These are phyloP conservation scores for Corella eumyota DNA, from an alignment of 23 tunicate genomes.

Conservation along the genomic window DNA sequence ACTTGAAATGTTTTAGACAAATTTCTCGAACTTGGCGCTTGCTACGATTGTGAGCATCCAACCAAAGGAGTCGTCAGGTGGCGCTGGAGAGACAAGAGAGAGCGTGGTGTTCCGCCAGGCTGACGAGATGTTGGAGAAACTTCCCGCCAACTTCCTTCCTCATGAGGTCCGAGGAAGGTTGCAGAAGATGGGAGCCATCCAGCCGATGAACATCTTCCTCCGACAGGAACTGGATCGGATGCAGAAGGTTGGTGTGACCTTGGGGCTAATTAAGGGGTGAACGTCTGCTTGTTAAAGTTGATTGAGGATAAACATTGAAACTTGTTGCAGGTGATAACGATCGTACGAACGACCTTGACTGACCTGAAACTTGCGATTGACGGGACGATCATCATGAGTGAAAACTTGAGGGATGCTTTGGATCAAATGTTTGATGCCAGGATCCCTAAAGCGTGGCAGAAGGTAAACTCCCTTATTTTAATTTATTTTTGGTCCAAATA, in stretches of 20 bases:
- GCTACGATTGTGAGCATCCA: conserved; percentile 94
- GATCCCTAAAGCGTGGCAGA: conserved; percentile 82
- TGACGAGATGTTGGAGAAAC: conserved; percentile 94
- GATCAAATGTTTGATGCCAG: conserved; percentile 99
- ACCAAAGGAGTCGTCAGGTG: conserved; percentile 98
- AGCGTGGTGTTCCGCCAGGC: conserved; percentile 86
- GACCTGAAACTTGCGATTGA: conserved; percentile 98
- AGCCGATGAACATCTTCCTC: conserved; percentile 99
- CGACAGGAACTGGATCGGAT: conserved; percentile 98
- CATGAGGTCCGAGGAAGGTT: conserved; percentile 85
- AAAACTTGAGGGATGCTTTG: conserved; percentile 88
- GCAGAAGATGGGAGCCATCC: conserved; percentile 95
- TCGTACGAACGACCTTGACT: conserved; percentile 73
- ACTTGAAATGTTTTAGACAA: conserved; percentile 53
- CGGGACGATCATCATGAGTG: conserved; percentile 99
- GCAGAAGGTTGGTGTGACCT: too few relatives aligned
- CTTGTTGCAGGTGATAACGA: conserved; percentile 75
- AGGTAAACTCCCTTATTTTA: conserved; percentile 30
- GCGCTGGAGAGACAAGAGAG: conserved; percentile 95
- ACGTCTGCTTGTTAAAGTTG: conserved; percentile 59
- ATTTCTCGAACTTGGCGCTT: conserved; percentile 85
- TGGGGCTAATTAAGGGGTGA: too few relatives aligned
- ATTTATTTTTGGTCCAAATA: too few relatives aligned
- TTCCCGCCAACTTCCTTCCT: conserved; percentile 87
- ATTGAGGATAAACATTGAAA: conserved; percentile 33